Evolutionary conservation across 2,113 vertebrate genomes (phyloP).

Genomic region (Macquaria ambigua): DNA sequence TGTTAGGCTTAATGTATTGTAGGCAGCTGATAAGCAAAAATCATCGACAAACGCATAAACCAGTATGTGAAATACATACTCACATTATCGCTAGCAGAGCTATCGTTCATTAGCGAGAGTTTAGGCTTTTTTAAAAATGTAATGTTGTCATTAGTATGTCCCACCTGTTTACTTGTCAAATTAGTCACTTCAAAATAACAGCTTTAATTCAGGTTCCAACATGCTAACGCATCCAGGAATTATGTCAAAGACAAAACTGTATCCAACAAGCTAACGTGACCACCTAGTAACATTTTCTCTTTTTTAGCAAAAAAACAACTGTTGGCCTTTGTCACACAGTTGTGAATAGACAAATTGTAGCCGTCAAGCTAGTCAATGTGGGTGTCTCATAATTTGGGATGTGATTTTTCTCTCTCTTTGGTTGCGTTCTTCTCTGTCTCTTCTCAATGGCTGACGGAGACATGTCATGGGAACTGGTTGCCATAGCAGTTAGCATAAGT

Average conservation of each 20-base stretch:
- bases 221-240: not conserved
- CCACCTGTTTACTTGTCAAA: not conserved
- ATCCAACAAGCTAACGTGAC: not conserved
- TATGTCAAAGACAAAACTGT: not conserved
- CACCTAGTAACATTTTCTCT: not conserved
- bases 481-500: not conserved
- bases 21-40: too few relatives aligned
- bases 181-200: too few relatives aligned
- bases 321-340: too few relatives aligned
- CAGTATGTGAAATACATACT: not conserved
- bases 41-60: too few relatives aligned
- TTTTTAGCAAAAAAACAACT: too few relatives aligned
- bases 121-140: too few relatives aligned
- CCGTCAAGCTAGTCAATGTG: not conserved
- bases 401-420: too few relatives aligned
- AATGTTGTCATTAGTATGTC: not conserved
- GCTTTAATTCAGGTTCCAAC: not conserved
- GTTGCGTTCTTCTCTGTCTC: not conserved
- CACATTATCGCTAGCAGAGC: not conserved
- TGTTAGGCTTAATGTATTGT: too few relatives aligned
- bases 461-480: not conserved
- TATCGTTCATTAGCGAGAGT: not conserved
- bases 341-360: too few relatives aligned
- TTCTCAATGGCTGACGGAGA: not conserved
- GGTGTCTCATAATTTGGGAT: not conserved